Conservation (phyloP, 2,797 vertebrate genomes). For the Platyrinchus mystaceus region DNA sequence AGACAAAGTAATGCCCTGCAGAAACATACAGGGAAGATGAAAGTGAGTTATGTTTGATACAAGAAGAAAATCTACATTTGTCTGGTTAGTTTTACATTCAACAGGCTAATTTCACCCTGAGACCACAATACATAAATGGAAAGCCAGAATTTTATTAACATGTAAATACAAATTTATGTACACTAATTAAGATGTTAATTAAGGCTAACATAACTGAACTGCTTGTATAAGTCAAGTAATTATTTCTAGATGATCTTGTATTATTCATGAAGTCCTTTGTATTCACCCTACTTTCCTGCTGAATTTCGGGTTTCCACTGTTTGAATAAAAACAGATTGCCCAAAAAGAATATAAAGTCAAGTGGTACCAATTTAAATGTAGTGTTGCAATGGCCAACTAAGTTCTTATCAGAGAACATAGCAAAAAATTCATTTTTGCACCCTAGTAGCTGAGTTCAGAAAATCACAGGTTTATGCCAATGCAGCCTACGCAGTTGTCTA, state of each 20-base stretch:
- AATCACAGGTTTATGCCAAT: not conserved
- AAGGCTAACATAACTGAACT: not conserved
- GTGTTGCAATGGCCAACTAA: not conserved
- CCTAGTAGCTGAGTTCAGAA: not conserved
- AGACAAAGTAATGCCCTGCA: not conserved
- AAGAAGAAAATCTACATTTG: not conserved
- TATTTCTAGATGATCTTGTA: not conserved
- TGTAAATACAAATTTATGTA: not conserved
- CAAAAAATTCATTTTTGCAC: conserved; percentile 7
- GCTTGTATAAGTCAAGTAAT: not conserved
- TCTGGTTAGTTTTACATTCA: not conserved
- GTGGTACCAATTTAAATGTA: not conserved
- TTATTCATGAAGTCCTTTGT: not conserved
- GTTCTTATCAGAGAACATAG: not conserved
- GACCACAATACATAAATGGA: not conserved
- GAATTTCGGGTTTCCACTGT: not conserved
- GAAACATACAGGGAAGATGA: not conserved
- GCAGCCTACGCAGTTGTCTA: not conserved
- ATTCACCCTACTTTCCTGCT: not conserved
- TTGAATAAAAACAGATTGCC: not conserved
- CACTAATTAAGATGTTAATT: not conserved
- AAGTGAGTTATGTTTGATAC: not conserved
- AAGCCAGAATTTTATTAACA: not conserved
- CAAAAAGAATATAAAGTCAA: not conserved
- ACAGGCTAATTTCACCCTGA: not conserved